Evolutionary conservation across 35 echinoderm and acorn worm species (phyloP), one percentile per base, ranked within the genome.

Genomic region (Heliocidaris erythrogramma): DNA sequence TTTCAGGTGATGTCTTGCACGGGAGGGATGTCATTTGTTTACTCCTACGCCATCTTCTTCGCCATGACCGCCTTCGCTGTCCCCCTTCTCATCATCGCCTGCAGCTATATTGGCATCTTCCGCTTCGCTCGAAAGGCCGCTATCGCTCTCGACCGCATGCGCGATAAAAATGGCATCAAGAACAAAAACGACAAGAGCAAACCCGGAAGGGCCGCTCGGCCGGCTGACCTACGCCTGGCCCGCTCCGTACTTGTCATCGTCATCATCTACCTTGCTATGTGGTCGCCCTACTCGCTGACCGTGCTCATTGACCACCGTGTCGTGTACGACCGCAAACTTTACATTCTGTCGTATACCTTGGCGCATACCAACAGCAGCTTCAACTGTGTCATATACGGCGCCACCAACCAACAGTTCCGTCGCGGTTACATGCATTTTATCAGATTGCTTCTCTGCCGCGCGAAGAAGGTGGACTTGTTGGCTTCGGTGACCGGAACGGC

Each of bases 11-110:
- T 92, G 90, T 92, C 90, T 10, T 92, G 90, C 49, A 92, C 90
- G 9, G 90, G 90, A 31, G 90, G 90, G 17, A 92, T 92, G 90
- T 92, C 90, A 11, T 92, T 92, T 27, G 90, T 92, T 4, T 97
- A 97, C 47, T 95, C 96, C 12, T 98, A 98, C 86, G 94, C 97
- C 7, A 53, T 98, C 31, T 98, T 95, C 94, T 98, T 98, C 85
- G 91, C 94, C 13, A 86, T 96, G 32, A 85, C 90, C 18, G 95
- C 90, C 9, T 98, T 98, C 56, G 95, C 89, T 9, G 18, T 94
- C 14, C 97, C 97, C 10, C 91, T 97, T 17, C 30, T 94, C 7
- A 94, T 96, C 47, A 88, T 95, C 17, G 71, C 90, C 30, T 98
- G 53, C 94, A 94, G 96, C 30, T 98, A 98, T 94, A 48, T 56